Percentiles rank a stretch among this genome's conserved stretches.
Conservation (phyloP, 2,113 vertebrate genomes). For the Onychostruthus taczanowskii region DNA sequence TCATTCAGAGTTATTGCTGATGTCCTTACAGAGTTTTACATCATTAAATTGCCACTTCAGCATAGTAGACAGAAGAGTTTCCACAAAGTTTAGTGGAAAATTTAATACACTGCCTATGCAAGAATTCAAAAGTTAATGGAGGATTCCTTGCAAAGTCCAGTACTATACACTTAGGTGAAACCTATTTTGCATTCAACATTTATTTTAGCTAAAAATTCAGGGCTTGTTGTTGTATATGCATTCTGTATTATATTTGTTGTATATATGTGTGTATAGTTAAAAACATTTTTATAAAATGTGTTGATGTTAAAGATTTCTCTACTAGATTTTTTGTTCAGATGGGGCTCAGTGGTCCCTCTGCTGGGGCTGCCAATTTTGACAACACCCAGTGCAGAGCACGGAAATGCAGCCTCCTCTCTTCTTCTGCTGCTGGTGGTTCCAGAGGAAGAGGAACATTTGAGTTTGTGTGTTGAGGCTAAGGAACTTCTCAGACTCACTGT, state of each 20-base stretch:
- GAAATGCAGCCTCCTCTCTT: background rate
- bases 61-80: background rate
- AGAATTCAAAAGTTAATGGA: background rate
- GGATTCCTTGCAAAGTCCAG: background rate
- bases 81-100: background rate
- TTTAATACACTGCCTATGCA: background rate
- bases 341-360: background rate
- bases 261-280: background rate
- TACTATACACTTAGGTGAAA: background rate
- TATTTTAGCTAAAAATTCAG: background rate
- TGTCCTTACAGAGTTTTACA: background rate
- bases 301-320: background rate
- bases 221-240: rapidly evolving
- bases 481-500: background rate
- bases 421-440: background rate
- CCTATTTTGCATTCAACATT: background rate
- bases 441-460: background rate
- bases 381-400: background rate
- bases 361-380: background rate
- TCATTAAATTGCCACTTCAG: background rate
- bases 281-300: background rate
- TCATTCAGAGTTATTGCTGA: background rate
- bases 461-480: background rate
- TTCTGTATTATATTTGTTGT: background rate
- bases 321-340: background rate